These are phyloP conservation scores for Arrhamphus sclerolepis DNA, from an alignment of 2,797 vertebrate genomes.

Conservation along the genomic window DNA sequence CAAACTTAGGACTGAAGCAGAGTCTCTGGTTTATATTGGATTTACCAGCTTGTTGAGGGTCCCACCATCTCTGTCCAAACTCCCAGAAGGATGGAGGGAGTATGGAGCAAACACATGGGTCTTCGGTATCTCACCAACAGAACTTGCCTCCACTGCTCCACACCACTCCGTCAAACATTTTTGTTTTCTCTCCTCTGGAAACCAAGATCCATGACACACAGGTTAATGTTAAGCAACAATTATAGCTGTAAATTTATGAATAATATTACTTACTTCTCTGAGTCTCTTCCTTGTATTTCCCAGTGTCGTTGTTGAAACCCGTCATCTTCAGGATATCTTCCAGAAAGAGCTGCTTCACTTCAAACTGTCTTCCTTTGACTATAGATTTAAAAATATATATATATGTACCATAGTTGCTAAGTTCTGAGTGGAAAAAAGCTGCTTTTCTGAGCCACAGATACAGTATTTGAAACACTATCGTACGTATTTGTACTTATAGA, in stretches of 20 bases:
- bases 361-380: conserved; percentile 93
- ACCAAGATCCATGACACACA: conserved; percentile 11
- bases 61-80: conserved; percentile 73
- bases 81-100: conserved; percentile 71
- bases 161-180: conserved; percentile 87
- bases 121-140: conserved; percentile 65
- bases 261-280: conserved; percentile 80
- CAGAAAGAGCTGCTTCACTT: conserved; percentile 92
- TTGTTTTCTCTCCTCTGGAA: conserved; percentile 86
- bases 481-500: not conserved
- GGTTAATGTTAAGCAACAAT: not conserved
- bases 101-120: conserved; percentile 52
- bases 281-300: conserved; percentile 86
- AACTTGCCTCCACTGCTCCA: conserved; percentile 72
- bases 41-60: conserved; percentile 83
- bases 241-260: not conserved
- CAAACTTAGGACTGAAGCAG: too few relatives aligned
- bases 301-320: conserved; percentile 86
- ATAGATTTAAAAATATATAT: too few relatives aligned
- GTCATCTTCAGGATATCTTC: conserved; percentile 92
- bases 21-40: not conserved
- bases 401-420: too few relatives aligned
- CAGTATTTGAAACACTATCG: too few relatives aligned
- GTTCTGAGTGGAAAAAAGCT: too few relatives aligned
- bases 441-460: too few relatives aligned